Evolutionary conservation across 2,888 invertebrate species (phyloP).

Genomic region (Drosophila mulleri): DNA sequence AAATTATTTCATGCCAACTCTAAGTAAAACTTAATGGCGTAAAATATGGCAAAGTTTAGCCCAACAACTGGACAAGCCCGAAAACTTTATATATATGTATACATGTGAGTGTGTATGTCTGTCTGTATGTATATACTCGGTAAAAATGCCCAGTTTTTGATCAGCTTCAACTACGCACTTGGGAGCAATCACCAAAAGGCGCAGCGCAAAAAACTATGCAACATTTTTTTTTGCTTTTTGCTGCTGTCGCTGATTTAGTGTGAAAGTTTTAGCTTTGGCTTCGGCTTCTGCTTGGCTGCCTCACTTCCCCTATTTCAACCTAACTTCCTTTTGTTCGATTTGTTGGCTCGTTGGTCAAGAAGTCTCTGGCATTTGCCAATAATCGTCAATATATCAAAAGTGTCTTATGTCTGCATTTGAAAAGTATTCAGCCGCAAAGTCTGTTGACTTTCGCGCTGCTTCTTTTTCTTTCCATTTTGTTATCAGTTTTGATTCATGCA

Average conservation of each 20-base stretch:
- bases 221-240: constrained; percentile 44
- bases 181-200: constrained; percentile 67
- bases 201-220: constrained; percentile 53
- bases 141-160: constrained; percentile 71
- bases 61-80: constrained; percentile 15
- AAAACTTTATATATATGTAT: not conserved
- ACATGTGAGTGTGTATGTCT: not conserved
- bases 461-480: not conserved
- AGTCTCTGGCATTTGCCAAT: constrained; percentile 67
- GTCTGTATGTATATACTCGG: constrained; percentile 25
- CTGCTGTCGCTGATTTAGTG: constrained; percentile 75
- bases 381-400: constrained; percentile 76
- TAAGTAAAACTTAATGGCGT: constrained; percentile 71
- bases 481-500: constrained; percentile 15
- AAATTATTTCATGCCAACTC: constrained; percentile 52
- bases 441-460: constrained; percentile 14
- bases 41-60: constrained; percentile 69
- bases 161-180: constrained; percentile 76
- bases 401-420: constrained; percentile 60
- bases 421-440: constrained; percentile 35
- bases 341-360: constrained; percentile 66
- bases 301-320: too few species aligned
- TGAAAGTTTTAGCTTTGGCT: constrained; percentile 62
- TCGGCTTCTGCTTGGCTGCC: constrained; percentile 19
- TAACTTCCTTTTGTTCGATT: constrained; percentile 42